Evolutionary conservation across 2,113 vertebrate genomes (phyloP), one percentile per base, ranked within the genome.

Genomic region (Leiothrix lutea): DNA sequence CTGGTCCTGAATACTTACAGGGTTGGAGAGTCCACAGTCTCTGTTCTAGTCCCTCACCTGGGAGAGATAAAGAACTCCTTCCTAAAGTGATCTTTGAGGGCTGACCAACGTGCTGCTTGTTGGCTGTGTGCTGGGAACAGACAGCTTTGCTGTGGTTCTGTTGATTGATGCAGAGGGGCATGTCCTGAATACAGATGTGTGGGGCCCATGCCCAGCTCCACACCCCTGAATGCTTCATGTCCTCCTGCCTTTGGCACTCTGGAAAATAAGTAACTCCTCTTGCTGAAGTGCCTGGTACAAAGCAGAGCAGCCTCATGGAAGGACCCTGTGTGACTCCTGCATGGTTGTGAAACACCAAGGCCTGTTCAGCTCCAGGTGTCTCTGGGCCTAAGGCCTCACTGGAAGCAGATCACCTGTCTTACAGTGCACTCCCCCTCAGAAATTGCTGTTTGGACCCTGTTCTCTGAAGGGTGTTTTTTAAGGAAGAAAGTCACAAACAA

Each of bases 341-440:
- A 0, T 35, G 29, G 15, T 3, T 3, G 0, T 29, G 6, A 0
- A 5, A 23, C 18, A 20, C 25, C 48, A 22, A 29, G 44, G n/a
- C 24, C 24, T 60, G 1, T 22, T 24, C 20, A 72, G 56, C 58
- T 88, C 18, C 9, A 45, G 36, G 29, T 8, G 12, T 14, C 44
- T 62, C 42, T 19, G 10, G 47, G 53, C 66, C 48, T 33, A 8
- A 80, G 69, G 42, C 74, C 48, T 50, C 1, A 1, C 25, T 57
- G 8, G 23, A 45, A n/a, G n/a, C n/a, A n/a, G n/a, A n/a, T 6
- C 31, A 12, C 31, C 14, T 14, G 10, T 66, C n/a, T 75, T 56
- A 25, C 31, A 42, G 45, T 3, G 2, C 4, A 8, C 6, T 29
- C 26, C 21, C 12, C 16, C 14, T 58, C 0, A 3, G 62, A 80